Base-by-base conservation (phyloP, 2,888 invertebrate species). In the Polia nebulosa region DNA sequence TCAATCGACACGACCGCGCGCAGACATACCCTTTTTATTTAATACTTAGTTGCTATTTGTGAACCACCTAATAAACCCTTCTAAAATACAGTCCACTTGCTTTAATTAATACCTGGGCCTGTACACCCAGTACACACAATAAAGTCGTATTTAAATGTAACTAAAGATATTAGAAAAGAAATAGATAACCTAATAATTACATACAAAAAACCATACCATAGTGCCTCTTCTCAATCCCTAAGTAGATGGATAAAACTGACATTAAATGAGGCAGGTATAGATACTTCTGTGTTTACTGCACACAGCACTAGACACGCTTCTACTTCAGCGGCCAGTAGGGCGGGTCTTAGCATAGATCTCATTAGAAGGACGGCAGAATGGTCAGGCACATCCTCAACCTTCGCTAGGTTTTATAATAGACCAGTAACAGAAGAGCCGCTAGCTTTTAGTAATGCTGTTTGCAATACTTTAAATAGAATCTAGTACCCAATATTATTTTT, bases 251-350 rank as follows among this genome's bases (percentile, higher is more conserved):
- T 4, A 20, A 52, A 20, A 32, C 7, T 52, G 11, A 52, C 52
- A 32, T 52, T 8, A 22, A 22, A 55, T n/a, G n/a, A n/a, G 25
- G 55, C 55, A 36, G 36, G 36, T 2, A 1, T 55, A 36, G 36
- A 55, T 17, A 55, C 36, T 25, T 25, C 55, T 8, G 0, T 55
- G 3, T 55, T 55, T 36, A 55, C 36, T 22, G 55, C 55, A 45
- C 57, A 45, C 20, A 32, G 57, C 17, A 58, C 57, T 3, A 45
- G 57, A 2, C 57, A 57, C 17, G 57, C 57, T 9, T 57, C 57
- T 22, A 57, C 57, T 57, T 57, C 57, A 20, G 44, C 57, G 7
- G 57, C 57, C n/a, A 32, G 44, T 29, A 29, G 44, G 29, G 29
- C 44, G 0, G 44, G 57, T 8, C 20, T 57, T 15, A 45, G 20